These are phyloP conservation scores for Euthynnus affinis DNA, from an alignment of 2,797 vertebrate species.

Conservation along the genomic window DNA sequence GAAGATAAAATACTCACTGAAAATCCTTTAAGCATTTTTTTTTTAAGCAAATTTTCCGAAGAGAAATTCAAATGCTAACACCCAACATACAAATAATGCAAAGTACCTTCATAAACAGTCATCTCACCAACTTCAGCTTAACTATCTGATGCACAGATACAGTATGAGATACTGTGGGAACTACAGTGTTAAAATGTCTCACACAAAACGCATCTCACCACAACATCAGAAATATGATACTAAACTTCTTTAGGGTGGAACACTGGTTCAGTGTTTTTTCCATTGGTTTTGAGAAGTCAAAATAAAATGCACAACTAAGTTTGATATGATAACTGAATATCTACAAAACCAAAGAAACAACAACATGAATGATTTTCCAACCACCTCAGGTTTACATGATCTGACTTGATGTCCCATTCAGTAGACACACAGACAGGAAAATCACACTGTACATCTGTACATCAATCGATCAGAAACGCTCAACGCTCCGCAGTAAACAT, in stretches of 20 bases:
- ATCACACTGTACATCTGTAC: background rate
- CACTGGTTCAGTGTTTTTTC: background rate
- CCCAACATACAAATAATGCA: background rate
- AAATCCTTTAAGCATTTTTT: too few relatives aligned
- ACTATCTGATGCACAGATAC: too few relatives aligned
- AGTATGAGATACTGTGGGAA: conserved; percentile 13
- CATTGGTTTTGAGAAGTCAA: background rate
- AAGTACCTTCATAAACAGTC: too few relatives aligned
- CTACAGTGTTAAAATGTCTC: background rate
- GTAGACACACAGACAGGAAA: background rate
- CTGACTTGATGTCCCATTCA: background rate
- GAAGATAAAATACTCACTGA: background rate
- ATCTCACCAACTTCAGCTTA: too few relatives aligned
- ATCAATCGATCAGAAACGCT: background rate
- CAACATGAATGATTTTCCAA: background rate
- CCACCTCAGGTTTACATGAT: background rate
- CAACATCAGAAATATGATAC: background rate
- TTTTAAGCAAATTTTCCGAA: too few relatives aligned
- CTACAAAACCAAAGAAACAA: background rate
- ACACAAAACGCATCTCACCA: background rate
- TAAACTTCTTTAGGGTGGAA: background rate
- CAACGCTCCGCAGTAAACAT: background rate
- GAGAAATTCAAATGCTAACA: background rate
- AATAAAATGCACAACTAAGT: background rate
- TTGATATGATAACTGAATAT: background rate